Evolutionary conservation across 1,140 invertebrate genomes (phyloP), one percentile per base, ranked within the genome.

Genomic region (Zaprionus davidi): DNA sequence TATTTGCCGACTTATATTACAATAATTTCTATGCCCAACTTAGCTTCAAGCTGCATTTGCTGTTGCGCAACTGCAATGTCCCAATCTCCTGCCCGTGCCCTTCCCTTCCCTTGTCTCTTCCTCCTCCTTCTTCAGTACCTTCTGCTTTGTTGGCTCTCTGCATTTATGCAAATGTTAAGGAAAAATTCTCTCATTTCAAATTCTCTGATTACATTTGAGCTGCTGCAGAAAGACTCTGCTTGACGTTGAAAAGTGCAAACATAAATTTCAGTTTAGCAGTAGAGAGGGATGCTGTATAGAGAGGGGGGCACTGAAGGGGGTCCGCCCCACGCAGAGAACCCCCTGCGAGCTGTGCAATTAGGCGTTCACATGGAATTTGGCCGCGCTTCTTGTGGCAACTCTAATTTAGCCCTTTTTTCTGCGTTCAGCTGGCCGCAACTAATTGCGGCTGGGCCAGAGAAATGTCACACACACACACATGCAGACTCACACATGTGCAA

Each of bases 161-260:
- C 68, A 78, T 78, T 87, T 88, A 82, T 88, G 83, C 78, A 88
- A 87, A 88, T 87, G 67, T 34, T 56, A 51, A 31, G 41, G n/a
- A 46, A 56, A 70, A 83, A 80, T 69, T 82, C 67, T 67, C 56
- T 72, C 56, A 73, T 78, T 84, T 81, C 11, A 70, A 71, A 74
- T 70, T 71, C 77, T 68, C 22, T 79, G 73, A 78, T 83, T 83
- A 83, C 81, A 77, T 79, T 83, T 76, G 11, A n/a, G 69, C 26
- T 41, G 44, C 58, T 63, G 67, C 13, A 28, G 28, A 20, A n/a
- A 65, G 58, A 76, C 70, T 76, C 81, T 26, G 34, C 22, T 41
- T 60, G 55, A 59, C 20, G 41, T 51, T 49, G 71, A 63, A 79
- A 60, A 64, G 15, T 87, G 71, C 76, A 85, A 72, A 65, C 71